Base-by-base conservation (phyloP, 2,113 vertebrate species). In the Chaenogobius annularis region DNA sequence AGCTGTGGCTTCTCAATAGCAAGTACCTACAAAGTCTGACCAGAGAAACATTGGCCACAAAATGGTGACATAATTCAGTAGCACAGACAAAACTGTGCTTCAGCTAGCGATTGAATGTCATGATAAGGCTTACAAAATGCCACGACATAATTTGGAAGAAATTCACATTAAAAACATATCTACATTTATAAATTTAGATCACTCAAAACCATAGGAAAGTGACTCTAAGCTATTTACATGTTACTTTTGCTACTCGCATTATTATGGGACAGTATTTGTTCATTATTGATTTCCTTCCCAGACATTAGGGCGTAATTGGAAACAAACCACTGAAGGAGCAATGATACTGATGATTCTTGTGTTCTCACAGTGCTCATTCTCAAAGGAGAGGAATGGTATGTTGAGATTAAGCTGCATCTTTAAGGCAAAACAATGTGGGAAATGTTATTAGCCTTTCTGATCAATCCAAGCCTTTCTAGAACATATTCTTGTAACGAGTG, bases 51-150 rank as follows among this genome's bases (percentile, higher is more conserved):
- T 71, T 69, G 61, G 61, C 64, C 50, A 70, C 17, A 58, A 62
- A 43, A n/a, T 35, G 61, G 69, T 65, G 72, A 61, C 70, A 66
- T 73, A 78, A 68, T 59, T 9, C 19, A 79, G 73, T 56, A 79
- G 68, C 65, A 67, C 35, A 23, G 3, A 71, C 78, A 74, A 75
- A 78, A 85, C 82, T 81, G 78, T 55, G 5, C 64, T 65, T 10
- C 26, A 48, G 69, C 54, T 66, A 73, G 81, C 64, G 62, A 72
- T 50, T 54, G 40, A 47, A 56, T 9, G n/a, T 26, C 55, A 65
- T 31, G 59, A 46, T 73, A 71, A 83, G 73, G 22, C 40, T 12
- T 58, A 23, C 55, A 46, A 23, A 14, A n/a, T 50, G 70, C 40
- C 22, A 55, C 0, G 4, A 20, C 26, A 35, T 63, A 43, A 63